A percentile compares a stretch with the other conserved stretches of the same genome.
Conservation (phyloP, 2,797 vertebrate genomes). For the Channallabes apus region DNA sequence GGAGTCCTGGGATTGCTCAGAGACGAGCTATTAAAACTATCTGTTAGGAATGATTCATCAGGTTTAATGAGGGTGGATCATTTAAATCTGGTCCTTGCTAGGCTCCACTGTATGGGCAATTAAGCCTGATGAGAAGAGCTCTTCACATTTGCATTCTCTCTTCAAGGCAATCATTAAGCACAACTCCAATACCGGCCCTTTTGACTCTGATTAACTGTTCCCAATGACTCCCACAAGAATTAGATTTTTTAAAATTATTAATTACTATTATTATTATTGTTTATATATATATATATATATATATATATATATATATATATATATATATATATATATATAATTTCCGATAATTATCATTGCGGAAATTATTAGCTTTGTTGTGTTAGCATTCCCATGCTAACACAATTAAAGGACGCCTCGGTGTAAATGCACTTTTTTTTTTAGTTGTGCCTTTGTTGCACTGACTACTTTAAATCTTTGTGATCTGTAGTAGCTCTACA, state of each 20-base stretch:
- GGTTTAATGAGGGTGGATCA: slow-evolving; percentile 47
- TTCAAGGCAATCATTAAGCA: slow-evolving; percentile 39
- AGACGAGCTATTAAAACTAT: slow-evolving; percentile 26
- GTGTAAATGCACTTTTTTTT: slow-evolving; percentile 71
- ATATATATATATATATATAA: too few relatives aligned
- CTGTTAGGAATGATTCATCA: slow-evolving; percentile 43
- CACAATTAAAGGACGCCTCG: slow-evolving; percentile 62
- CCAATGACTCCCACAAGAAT: slow-evolving; percentile 39
- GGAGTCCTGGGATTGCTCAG: background rate
- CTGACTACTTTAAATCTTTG: slow-evolving; percentile 71
- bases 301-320: background rate
- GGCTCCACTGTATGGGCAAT: slow-evolving; percentile 38
- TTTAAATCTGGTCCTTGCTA: slow-evolving; percentile 40
- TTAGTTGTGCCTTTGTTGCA: slow-evolving; percentile 65
- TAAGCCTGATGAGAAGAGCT: slow-evolving; percentile 37
- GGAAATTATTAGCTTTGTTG: slow-evolving; percentile 75
- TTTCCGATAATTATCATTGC: slow-evolving; percentile 74
- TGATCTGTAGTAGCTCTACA: slow-evolving; percentile 69
- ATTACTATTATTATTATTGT: slow-evolving; percentile 51
- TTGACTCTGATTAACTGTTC: slow-evolving; percentile 32
- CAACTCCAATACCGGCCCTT: slow-evolving; percentile 3
- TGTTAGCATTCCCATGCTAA: slow-evolving; percentile 65
- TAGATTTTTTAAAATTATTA: background rate
- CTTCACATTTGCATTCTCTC: slow-evolving; percentile 27
- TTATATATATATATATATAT: background rate